Conservation (phyloP, 1,140 invertebrate species). For the Brachystomella parvula region DNA sequence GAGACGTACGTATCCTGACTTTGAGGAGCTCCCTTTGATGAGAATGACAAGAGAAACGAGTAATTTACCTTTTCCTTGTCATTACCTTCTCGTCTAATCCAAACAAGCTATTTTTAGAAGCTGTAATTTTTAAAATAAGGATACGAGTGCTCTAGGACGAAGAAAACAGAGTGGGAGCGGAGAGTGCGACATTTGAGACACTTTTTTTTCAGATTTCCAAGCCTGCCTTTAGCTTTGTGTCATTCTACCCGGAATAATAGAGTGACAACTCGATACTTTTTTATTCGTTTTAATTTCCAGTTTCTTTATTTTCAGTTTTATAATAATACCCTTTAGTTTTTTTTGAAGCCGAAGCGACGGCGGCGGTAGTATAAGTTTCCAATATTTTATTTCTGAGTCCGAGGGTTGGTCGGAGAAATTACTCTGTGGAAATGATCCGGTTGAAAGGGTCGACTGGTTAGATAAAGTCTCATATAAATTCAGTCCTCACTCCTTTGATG, state of each 20-base stretch:
- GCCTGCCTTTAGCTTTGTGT: not conserved
- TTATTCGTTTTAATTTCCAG: not conserved
- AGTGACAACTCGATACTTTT: not conserved
- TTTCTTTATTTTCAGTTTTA: not conserved
- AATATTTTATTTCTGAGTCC: not conserved
- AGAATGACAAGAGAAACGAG: constrained; percentile 1
- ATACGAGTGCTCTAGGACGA: not conserved
- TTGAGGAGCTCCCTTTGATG: too few relatives aligned
- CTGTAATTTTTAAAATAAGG: not conserved
- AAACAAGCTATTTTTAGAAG: not conserved
- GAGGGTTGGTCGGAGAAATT: not conserved
- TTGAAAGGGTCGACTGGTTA: constrained; percentile 6
- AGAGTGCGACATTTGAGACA: not conserved
- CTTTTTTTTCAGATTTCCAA: not conserved
- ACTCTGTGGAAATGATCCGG: not conserved
- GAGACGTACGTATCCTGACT: too few relatives aligned
- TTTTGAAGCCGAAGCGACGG: not conserved
- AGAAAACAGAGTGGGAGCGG: not conserved
- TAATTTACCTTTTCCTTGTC: not conserved
- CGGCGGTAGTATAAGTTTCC: not conserved
- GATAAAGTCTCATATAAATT: constrained; percentile 34
- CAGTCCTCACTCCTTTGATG: constrained; percentile 31
- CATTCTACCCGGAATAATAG: not conserved
- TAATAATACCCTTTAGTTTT: not conserved
- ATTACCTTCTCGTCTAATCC: not conserved